These are phyloP conservation scores for Chrysochloris asiatica DNA, from an alignment of 2,113 vertebrate genomes.

Conservation along the genomic window DNA sequence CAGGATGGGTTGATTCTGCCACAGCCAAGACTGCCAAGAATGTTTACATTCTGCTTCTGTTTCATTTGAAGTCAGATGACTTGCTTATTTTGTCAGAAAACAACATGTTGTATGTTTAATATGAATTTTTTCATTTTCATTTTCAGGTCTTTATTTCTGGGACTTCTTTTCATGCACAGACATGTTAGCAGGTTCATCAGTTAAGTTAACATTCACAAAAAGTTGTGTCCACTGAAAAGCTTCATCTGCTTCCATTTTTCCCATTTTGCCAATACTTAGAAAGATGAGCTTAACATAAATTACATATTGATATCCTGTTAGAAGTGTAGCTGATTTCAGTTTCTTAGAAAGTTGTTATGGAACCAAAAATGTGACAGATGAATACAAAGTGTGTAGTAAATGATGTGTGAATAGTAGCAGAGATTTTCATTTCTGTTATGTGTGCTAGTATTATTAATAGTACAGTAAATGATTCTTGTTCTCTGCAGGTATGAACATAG, in stretches of 20 bases:
- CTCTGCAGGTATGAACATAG: neutral
- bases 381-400: neutral
- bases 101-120: neutral
- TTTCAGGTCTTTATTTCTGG: neutral
- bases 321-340: conserved; percentile 34
- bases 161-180: conserved; percentile 36
- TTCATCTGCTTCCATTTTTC: neutral
- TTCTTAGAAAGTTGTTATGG: conserved; percentile 28
- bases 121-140: neutral
- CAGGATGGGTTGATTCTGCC: neutral
- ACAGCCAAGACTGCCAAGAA: neutral
- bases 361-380: neutral
- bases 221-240: neutral
- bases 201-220: neutral
- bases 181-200: neutral
- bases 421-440: conserved; percentile 4
- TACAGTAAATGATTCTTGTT: neutral
- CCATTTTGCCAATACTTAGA: neutral
- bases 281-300: conserved; percentile 7
- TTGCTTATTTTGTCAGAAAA: neutral
- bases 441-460: neutral
- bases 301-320: conserved; percentile 35
- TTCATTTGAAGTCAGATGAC: neutral
- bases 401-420: neutral
- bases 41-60: neutral